These are phyloP conservation scores for Arnoldichthys spilopterus DNA, from an alignment of 2,797 vertebrate species.

Conservation along the genomic window DNA sequence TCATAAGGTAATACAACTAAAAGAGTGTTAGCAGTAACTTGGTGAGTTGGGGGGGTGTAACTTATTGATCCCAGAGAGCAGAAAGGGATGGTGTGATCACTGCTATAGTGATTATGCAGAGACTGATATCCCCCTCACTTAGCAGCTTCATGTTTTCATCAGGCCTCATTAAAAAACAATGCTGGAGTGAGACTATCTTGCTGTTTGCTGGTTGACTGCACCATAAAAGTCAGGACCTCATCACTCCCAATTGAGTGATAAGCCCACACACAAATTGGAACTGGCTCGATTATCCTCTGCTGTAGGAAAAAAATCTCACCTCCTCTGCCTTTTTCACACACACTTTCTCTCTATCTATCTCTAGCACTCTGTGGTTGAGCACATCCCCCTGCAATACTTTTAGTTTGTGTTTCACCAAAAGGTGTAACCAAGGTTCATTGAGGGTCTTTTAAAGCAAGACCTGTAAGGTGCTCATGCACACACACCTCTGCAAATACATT, in stretches of 20 bases:
- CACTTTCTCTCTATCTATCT: not conserved
- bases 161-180: slow-evolving; percentile 73
- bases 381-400: slow-evolving; percentile 21
- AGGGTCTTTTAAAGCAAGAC: slow-evolving; percentile 37
- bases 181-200: slow-evolving; percentile 63
- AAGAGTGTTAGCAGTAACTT: slow-evolving; percentile 65
- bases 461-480: slow-evolving; percentile 23
- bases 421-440: slow-evolving; percentile 18
- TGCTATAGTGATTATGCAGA: slow-evolving; percentile 71
- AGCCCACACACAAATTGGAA: slow-evolving; percentile 69
- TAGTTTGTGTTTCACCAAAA: slow-evolving; percentile 26
- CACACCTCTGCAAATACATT: slow-evolving; percentile 20
- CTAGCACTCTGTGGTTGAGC: slow-evolving; percentile 5
- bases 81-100: slow-evolving; percentile 66
- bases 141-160: slow-evolving; percentile 62
- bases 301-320: slow-evolving; percentile 52
- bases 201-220: slow-evolving; percentile 69
- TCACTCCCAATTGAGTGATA: slow-evolving; percentile 70
- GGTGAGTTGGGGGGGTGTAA: slow-evolving; percentile 63
- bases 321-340: slow-evolving; percentile 32
- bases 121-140: slow-evolving; percentile 64
- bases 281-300: slow-evolving; percentile 69
- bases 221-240: slow-evolving; percentile 69
- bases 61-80: slow-evolving; percentile 68
- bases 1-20: slow-evolving; percentile 30